Evolutionary conservation across 1,140 invertebrate species (phyloP), one percentile per base, ranked within the genome.

Genomic region (Octopus bimaculoides): DNA sequence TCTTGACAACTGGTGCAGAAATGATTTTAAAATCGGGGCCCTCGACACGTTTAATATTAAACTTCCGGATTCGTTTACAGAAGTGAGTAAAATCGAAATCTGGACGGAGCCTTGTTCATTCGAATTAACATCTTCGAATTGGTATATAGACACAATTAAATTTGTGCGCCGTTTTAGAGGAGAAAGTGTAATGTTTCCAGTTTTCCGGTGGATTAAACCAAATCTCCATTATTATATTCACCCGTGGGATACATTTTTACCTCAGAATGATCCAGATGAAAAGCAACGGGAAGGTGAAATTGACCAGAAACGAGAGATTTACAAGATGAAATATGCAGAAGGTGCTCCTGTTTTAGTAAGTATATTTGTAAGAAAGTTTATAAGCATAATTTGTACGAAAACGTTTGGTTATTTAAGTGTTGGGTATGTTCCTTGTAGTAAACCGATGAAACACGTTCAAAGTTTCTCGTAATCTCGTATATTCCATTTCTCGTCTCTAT

Each of bases 81-180:
- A 82, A 6, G 79, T 83, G 17, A 9, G 61, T 52, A 83, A 79
- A 55, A 81, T 84, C 26, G 83, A 84, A 71, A 54, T 84, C 6
- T 82, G 81, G 83, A 20, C 81, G 9, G 80, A 84, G 20, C 66
- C 54, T 84, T 0, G 90, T 90, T 86, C 79, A 89, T 52, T 12
- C 26, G 26, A 41, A 41, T 41, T 41, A 41, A 41, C 26, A 41
- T 82, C 87, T 74, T 87, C 88, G 0, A 90, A 91, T 78, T 90
- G 91, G 88, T 91, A 85, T 78, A 90, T 90, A 74, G 91, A 91
- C 83, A 89, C 88, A 55, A 88, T 89, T 20, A 90, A 91, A 78
- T 87, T 90, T 4, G 85, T 83, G 71, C 84, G 86, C 73, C 85
- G 87, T 77, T 84, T 87, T 76, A 85, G 84, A 77, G 81, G 83